phyloP scores from a whole-genome alignment of 2,113 vertebrate genomes.

The Pygathrix nemaeus region DNA sequence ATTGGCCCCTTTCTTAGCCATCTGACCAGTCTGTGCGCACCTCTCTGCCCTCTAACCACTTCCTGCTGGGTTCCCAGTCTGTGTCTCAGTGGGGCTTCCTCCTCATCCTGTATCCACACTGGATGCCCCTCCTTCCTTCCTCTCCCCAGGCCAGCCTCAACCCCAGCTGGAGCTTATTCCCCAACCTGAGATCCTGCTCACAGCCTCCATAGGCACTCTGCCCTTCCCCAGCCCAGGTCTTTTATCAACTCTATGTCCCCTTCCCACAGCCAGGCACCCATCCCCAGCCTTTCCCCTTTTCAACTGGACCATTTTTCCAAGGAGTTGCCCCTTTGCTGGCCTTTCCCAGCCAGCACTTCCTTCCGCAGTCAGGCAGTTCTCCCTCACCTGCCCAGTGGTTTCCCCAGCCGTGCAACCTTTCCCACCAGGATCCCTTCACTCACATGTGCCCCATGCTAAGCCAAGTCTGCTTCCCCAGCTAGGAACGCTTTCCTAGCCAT shows the following conservation, averaged over 20 bases:
- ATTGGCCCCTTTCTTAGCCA: neutral
- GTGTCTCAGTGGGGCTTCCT: neutral
- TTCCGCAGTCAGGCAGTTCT: neutral
- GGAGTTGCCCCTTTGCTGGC: neutral
- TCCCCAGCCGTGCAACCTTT: neutral
- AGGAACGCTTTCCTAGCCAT: neutral
- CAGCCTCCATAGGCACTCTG: neutral
- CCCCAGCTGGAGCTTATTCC: neutral
- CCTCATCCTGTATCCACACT: neutral
- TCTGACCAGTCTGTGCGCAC: neutral
- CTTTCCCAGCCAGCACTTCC: neutral
- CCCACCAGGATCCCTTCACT: neutral
- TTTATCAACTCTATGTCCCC: neutral
- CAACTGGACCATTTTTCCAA: neutral
- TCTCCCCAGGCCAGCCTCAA: neutral
- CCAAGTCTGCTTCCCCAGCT: neutral
- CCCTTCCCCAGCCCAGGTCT: neutral
- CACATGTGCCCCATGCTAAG: neutral
- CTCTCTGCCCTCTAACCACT: neutral
- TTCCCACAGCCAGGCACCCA: neutral
- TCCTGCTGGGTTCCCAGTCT: neutral
- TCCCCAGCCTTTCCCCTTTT: neutral
- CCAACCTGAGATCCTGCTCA: neutral
- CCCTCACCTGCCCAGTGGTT: neutral
- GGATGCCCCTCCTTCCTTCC: no score